Base-by-base conservation (phyloP, 2,113 vertebrate genomes). In the Lanius collurio region DNA sequence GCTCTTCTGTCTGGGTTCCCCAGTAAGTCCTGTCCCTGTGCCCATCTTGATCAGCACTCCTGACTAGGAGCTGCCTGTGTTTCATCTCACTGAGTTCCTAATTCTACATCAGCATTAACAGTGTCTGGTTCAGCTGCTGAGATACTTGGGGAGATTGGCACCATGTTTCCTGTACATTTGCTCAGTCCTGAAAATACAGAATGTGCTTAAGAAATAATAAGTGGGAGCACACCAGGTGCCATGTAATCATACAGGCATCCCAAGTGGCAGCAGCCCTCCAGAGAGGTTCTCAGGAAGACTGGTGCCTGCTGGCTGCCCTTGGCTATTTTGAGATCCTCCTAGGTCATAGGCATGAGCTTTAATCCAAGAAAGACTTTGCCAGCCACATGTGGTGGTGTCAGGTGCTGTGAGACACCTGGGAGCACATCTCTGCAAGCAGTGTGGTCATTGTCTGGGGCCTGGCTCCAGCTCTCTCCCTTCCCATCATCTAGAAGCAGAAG, bases 11-110 rank as follows among this genome's bases (percentile, higher is more conserved):
- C 55, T 63, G 78, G 44, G 12, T 24, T 70, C 60, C 83, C 52
- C 75, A 50, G 8, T 11, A 15, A 46, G 5, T 63, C 73, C 62
- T 94, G 94, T 93, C 76, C 55, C 77, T 33, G 22, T 89, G 77
- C 89, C 90, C 73, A 89, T 94, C 91, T 91, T 89, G 94, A 94
- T 95, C 47, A 79, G 64, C 44, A 2, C 64, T 94, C 52, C 93
- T 74, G 71, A 46, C 68, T 77, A n/a, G 46, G 18, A 93, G 47
- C 83, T 89, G 87, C 81, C 44, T 3, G 1, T 30, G 60, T 86
- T 90, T 90, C 67, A 79, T 67, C 70, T 94, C 37, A 4, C 0
- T 11, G 60, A 67, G 56, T 30, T 75, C 73, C 68, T 80, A 69
- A 57, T 78, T 77, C 86, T 60, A 1, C 53, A 50, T 90, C 79